Conservation (phyloP, 2,888 invertebrate species). For the Salpingus planirostris region DNA sequence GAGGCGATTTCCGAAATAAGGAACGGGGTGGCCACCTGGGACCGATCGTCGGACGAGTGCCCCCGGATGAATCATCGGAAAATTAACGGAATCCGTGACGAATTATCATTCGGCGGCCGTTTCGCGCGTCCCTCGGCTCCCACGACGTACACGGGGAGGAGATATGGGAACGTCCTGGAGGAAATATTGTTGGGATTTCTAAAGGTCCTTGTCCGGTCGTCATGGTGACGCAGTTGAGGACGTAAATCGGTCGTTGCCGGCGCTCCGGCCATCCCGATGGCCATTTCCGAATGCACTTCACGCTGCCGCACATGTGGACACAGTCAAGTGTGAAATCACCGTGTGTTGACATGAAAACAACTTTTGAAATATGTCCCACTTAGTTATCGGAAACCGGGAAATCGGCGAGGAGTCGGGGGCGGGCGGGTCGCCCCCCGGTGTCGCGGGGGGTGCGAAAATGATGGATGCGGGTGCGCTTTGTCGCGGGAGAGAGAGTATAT, state of each 20-base stretch:
- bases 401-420: too few relatives aligned
- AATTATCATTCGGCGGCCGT: too few relatives aligned
- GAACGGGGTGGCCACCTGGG: too few relatives aligned
- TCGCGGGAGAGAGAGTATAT: too few relatives aligned
- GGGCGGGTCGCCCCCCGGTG: too few relatives aligned
- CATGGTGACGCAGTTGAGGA: conserved; percentile 32
- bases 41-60: too few relatives aligned
- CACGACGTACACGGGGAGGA: too few relatives aligned
- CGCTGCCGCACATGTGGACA: conserved; percentile 30
- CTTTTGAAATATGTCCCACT: conserved; percentile 14
- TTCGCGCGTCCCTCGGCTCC: too few relatives aligned
- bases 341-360: conserved; percentile 27
- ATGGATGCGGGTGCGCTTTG: too few relatives aligned
- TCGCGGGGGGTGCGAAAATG: too few relatives aligned
- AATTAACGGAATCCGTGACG: background rate
- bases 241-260: conserved; percentile 31
- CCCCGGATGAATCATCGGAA: too few relatives aligned
- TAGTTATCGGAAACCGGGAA: background rate
- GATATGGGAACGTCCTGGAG: conserved; percentile 13
- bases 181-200: conserved; percentile 19
- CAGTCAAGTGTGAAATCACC: conserved; percentile 28
- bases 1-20: too few relatives aligned
- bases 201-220: conserved; percentile 27
- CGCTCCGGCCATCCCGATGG: conserved; percentile 21
- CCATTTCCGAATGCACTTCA: conserved; percentile 32